These are phyloP conservation scores for Operophtera brumata DNA, from an alignment of 2,888 invertebrate genomes.

Conservation along the genomic window DNA sequence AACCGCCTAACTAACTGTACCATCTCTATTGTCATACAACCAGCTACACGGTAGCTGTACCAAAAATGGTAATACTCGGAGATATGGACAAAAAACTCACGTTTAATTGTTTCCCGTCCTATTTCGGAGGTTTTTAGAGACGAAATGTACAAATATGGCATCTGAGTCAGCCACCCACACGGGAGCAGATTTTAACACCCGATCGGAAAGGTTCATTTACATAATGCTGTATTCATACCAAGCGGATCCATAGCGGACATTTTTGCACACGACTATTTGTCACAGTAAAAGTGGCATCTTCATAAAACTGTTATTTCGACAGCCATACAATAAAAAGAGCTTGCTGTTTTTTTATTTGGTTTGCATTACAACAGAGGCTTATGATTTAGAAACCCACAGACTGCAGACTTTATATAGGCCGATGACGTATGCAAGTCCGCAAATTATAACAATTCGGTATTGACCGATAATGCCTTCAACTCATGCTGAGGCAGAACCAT, in stretches of 20 bases:
- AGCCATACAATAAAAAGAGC: neutral
- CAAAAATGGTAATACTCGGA: slow-evolving; percentile 45
- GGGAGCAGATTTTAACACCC: slow-evolving; percentile 42
- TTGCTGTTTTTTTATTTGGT: too few relatives aligned
- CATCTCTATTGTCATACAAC: slow-evolving; percentile 26
- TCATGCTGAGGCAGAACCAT: too few relatives aligned
- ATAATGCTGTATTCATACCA: slow-evolving; percentile 6
- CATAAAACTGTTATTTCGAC: neutral
- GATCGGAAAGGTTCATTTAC: slow-evolving; percentile 32
- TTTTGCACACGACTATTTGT: slow-evolving; percentile 9
- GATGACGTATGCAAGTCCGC: too few relatives aligned
- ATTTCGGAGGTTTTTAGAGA: slow-evolving; percentile 42
- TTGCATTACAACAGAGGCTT: too few relatives aligned
- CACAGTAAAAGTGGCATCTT: neutral
- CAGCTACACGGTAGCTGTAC: slow-evolving; percentile 28
- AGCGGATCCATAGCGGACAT: slow-evolving; percentile 1
- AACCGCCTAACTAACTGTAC: slow-evolving; percentile 32
- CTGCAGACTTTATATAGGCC: too few relatives aligned
- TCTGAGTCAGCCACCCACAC: slow-evolving; percentile 42
- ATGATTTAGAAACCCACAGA: too few relatives aligned
- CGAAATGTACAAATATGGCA: slow-evolving; percentile 45
- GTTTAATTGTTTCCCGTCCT: slow-evolving; percentile 48
- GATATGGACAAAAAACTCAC: slow-evolving; percentile 53
- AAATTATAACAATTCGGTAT: too few relatives aligned
- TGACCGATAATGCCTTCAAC: too few relatives aligned